phyloP scores from a whole-genome alignment of 1,140 invertebrate species.

The Lethrus apterus region DNA sequence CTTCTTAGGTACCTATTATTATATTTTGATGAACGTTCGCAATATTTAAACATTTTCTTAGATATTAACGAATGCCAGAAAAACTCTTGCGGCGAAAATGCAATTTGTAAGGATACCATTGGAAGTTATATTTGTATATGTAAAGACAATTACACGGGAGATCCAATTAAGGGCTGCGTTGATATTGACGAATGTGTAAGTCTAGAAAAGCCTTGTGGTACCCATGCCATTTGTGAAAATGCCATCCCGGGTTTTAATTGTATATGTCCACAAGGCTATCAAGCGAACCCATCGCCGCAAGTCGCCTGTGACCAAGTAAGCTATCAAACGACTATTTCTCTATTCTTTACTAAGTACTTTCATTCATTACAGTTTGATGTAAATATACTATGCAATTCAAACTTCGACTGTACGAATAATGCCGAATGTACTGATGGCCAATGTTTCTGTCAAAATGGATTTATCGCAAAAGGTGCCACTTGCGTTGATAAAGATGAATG shows the following conservation, averaged over 20 bases:
- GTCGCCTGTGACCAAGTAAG: slow-evolving; percentile 79
- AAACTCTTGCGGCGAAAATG: slow-evolving; percentile 78
- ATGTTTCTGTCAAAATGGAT: slow-evolving; percentile 86
- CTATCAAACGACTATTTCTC: background rate
- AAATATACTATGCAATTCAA: slow-evolving; percentile 74
- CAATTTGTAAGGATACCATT: slow-evolving; percentile 76
- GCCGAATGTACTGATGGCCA: slow-evolving; percentile 81
- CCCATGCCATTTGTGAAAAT: slow-evolving; percentile 84
- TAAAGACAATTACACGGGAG: slow-evolving; percentile 74
- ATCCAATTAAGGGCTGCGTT: slow-evolving; percentile 73
- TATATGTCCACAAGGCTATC: slow-evolving; percentile 81
- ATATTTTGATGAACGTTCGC: slow-evolving; percentile 30
- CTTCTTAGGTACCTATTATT: slow-evolving; percentile 31
- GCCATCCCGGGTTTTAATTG: slow-evolving; percentile 79
- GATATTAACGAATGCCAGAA: slow-evolving; percentile 84
- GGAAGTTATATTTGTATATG: slow-evolving; percentile 81
- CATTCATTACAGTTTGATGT: slow-evolving; percentile 62
- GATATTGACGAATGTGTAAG: slow-evolving; percentile 88
- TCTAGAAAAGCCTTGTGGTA: slow-evolving; percentile 75
- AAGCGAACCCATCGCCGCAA: slow-evolving; percentile 68
- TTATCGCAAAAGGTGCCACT: slow-evolving; percentile 67
- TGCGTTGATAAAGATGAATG: slow-evolving; percentile 84
- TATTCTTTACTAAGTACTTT: background rate
- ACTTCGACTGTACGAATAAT: slow-evolving; percentile 88
- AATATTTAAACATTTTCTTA: slow-evolving; percentile 41